Conservation (phyloP, 2,888 invertebrate genomes). For the Heliconius aoede region DNA sequence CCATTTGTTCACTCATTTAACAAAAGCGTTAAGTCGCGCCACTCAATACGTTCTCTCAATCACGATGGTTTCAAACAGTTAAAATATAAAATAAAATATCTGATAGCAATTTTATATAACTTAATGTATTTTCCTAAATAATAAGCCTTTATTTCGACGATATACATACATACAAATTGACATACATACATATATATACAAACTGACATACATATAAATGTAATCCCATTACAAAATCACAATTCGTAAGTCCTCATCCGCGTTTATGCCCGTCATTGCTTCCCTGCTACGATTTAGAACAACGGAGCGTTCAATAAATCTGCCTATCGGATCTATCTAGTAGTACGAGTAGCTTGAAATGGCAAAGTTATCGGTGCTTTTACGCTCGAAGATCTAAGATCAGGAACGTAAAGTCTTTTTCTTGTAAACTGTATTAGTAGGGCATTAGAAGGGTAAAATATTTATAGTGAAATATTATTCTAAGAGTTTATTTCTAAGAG, state of each 20-base stretch:
- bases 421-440: not conserved
- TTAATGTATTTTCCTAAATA: too few relatives aligned
- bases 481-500: too few relatives aligned
- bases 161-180: too few relatives aligned
- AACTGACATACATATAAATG: not conserved
- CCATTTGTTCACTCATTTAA: too few relatives aligned
- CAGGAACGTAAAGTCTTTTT: not conserved
- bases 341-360: constrained; percentile 16
- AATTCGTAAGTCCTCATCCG: constrained; percentile 12
- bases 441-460: too few relatives aligned
- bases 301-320: constrained; percentile 24
- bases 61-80: too few relatives aligned
- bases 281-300: constrained; percentile 22
- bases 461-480: not conserved
- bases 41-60: too few relatives aligned
- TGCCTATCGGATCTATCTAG: constrained; percentile 23
- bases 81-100: too few relatives aligned
- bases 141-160: too few relatives aligned
- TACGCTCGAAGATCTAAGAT: constrained; percentile 20
- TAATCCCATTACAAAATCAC: constrained; percentile 22
- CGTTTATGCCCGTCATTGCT: constrained; percentile 22
- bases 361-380: constrained; percentile 22
- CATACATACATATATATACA: too few relatives aligned
- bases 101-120: too few relatives aligned
- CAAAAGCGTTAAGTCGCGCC: too few relatives aligned